Base-by-base conservation (phyloP, 2,888 invertebrate species). In the Oscheius sp. region DNA sequence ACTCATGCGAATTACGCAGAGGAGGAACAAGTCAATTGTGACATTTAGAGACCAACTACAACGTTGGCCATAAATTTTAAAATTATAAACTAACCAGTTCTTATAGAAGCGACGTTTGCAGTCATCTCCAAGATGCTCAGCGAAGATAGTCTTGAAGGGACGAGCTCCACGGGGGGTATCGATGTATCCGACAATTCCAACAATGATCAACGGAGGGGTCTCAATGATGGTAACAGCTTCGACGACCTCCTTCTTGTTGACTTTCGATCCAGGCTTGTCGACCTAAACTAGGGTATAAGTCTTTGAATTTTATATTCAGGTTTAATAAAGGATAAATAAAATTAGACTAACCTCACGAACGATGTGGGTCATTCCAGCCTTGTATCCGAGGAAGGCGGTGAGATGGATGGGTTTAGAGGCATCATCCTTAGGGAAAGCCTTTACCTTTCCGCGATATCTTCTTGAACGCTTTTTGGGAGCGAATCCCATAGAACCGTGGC, bases 401-500 rank as follows among this genome's bases (percentile, higher is more conserved):
- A 98, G 90, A 80, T 89, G 89, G 37, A 97, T 94, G 48, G 98
- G 97, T 89, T 97, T 97, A 69, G 85, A 90, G 91, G 33, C 93
- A 88, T 98, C 96, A 91, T 98, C 98, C 88, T 93, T 96, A 34
- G 98, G 98, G 91, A 97, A 99, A 67, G 97, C 94, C 94, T 98
- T 98, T 78, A 95, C 94, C 89, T 96, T 97, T 85, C 98, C 98
- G 90, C 96, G 93, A 90, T 96, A 96, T 87, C 96, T 92, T 81
- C 91, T 91, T 82, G 95, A 93, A 83, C 98, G 91, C 90, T 98
- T 99, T 90, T 96, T 97, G 87, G 98, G 98, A 89, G 96, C 93
- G 91, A 98, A 99, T 84, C 96, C 97, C 94, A 98, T 95, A 68
- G 96, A 97, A 86, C 98, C 98, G 91, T 98, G 98, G 84, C 98